Conservation (phyloP, 2,888 invertebrate genomes). For the Teinopalpus imperialis region DNA sequence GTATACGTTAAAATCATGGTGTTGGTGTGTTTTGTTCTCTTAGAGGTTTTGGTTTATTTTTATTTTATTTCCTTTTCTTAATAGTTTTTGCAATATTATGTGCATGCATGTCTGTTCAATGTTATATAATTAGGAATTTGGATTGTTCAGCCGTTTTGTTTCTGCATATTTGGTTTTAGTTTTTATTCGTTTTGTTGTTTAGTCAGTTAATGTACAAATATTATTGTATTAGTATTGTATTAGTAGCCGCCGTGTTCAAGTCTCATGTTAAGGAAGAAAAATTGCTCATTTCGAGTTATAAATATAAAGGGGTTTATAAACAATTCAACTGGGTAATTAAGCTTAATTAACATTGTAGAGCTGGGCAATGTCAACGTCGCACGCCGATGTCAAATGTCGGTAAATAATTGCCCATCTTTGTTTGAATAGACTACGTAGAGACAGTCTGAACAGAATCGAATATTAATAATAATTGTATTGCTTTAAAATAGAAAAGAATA, state of each 20-base stretch:
- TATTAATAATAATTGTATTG: too few species aligned
- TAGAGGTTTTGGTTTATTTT: constrained; percentile 50
- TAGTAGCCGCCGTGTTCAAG: constrained; percentile 1
- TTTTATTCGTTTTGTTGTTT: constrained; percentile 16
- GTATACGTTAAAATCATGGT: constrained; percentile 47
- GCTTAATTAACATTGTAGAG: constrained; percentile 45
- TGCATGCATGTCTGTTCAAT: constrained; percentile 76
- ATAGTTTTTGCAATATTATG: constrained; percentile 60
- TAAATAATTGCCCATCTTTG: background rate
- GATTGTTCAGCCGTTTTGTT: constrained; percentile 29
- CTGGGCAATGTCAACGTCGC: constrained; percentile 48
- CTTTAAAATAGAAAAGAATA: too few species aligned
- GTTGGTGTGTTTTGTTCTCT: constrained; percentile 52
- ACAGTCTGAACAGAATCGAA: too few species aligned
- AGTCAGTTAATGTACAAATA: constrained; percentile 29
- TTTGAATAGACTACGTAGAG: constrained; percentile 1
- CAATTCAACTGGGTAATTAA: constrained; percentile 45
- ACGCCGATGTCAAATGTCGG: background rate
- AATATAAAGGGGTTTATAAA: constrained; percentile 18
- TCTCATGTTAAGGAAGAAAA: too few species aligned
- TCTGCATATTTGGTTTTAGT: constrained; percentile 21
- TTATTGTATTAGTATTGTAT: constrained; percentile 14
- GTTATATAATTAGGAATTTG: constrained; percentile 48
- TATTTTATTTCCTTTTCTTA: constrained; percentile 42
- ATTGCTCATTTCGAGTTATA: too few species aligned